These are phyloP conservation scores for Gallinago jamesoni DNA, from an alignment of 2,113 vertebrate species.

Conservation along the genomic window DNA sequence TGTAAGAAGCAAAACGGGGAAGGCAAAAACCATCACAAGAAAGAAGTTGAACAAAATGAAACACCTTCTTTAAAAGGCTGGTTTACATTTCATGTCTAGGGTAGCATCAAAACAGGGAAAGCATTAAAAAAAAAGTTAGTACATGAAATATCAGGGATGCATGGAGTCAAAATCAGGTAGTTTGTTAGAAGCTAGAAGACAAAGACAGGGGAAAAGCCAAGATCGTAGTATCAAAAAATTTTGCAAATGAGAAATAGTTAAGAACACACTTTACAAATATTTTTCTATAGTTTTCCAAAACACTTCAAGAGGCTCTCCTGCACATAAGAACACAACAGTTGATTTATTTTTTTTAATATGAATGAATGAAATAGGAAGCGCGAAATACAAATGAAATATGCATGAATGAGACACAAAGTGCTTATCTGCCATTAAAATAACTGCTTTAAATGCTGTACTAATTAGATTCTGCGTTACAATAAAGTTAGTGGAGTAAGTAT, in stretches of 20 bases:
- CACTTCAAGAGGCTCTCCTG: background rate
- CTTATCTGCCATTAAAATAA: background rate
- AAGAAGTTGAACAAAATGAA: background rate
- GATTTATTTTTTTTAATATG: fast-evolving
- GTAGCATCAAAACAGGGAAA: background rate
- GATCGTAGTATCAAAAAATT: background rate
- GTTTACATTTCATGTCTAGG: background rate
- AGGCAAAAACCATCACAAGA: background rate
- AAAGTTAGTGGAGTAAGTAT: background rate
- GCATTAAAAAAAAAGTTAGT: background rate
- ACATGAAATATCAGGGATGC: background rate
- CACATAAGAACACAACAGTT: background rate
- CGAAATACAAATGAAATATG: background rate
- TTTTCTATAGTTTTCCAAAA: background rate
- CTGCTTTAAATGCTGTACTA: background rate
- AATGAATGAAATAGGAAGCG: background rate
- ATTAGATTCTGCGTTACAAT: background rate
- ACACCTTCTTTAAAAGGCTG: background rate
- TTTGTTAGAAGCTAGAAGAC: background rate
- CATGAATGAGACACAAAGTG: background rate
- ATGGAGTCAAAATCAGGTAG: background rate
- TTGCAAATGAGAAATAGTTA: background rate
- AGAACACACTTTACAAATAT: background rate
- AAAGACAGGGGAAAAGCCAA: background rate
- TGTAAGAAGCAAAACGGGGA: background rate